Evolutionary conservation across 2,888 invertebrate genomes (phyloP), one percentile per base, ranked within the genome.

Genomic region (Abrostola triplasia): DNA sequence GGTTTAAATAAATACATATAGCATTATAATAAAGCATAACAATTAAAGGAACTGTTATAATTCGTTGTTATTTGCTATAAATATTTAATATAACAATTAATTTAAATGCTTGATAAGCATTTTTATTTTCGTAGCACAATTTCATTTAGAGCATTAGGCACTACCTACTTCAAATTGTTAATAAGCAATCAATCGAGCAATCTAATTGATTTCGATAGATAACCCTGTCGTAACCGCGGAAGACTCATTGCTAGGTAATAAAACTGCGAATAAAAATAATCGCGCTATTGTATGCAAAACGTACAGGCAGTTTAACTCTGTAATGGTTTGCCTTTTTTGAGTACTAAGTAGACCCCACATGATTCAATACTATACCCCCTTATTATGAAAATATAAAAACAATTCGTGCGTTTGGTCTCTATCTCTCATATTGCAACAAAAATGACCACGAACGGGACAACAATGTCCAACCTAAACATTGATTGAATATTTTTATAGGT

Each of bases 321-420:
- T 92, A 90, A 90, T 89, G 84, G 86, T 76, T 77, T 56, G 76
- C 87, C 88, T 82, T 89, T 79, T 90, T 88, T 83, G 89, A 84
- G 86, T 91, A 90, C 91, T 87, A 90, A 92, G 87, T 89, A 85
- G 93, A 92, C 93, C 93, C 76, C 93, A 92, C 92, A 90, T 80
- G 84, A 80, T 44, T 52, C 47, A 68, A 52, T 44, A 64, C 36
- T 47, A 13, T 59, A n/a, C 42, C 47, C 53, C 51, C 58, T 59
- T 50, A 59, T 59, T 69, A 53, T 11, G 48, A 40, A 37, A 9
- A n/a, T 37, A 58, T 24, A 13, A 13, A 44, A 24, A 24, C 24
- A 24, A 24, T 24, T 24, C 24, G 24, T 24, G n/a, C n/a, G 1
- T 24, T 24, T 24, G 4, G 24, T 9, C 44, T 47, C 44, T 47